A percentile compares a stretch with the other conserved stretches of the same genome.
Evolutionary conservation across 2,797 vertebrate species (phyloP).

Genomic region (Ptychobarbus kaznakovi): DNA sequence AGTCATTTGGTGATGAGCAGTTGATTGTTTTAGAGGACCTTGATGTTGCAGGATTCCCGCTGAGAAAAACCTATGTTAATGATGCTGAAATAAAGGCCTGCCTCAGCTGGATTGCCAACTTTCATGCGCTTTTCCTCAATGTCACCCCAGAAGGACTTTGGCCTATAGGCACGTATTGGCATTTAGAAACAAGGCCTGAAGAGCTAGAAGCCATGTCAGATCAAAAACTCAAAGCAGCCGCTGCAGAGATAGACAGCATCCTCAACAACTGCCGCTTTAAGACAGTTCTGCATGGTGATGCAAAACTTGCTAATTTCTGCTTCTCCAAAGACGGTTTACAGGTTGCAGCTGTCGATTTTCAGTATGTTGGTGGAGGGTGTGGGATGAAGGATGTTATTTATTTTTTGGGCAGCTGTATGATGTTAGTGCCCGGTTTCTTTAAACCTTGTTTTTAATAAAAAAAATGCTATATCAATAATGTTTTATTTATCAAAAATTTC

Average conservation of each 20-base stretch:
- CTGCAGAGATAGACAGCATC: conserved; percentile 71
- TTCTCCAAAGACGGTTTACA: conserved; percentile 70
- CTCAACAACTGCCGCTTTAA: conserved; percentile 75
- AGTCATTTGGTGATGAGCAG: conserved; percentile 77
- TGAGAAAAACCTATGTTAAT: conserved; percentile 73
- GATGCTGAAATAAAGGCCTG: conserved; percentile 76
- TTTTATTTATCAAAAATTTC: too few relatives aligned
- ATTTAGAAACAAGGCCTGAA: conserved; percentile 80
- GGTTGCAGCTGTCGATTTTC: conserved; percentile 81
- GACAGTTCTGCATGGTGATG: conserved; percentile 80
- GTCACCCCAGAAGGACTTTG: conserved; percentile 74
- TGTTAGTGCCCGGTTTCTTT: too few relatives aligned
- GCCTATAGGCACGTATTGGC: conserved; percentile 83
- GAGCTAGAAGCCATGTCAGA: conserved; percentile 79
- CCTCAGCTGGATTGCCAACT: conserved; percentile 79
- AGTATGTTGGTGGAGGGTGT: conserved; percentile 81
- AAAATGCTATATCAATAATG: too few relatives aligned
- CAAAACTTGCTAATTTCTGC: conserved; percentile 83
- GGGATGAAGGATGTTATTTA: conserved; percentile 82
- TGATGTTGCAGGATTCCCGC: conserved; percentile 74
- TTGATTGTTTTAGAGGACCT: conserved; percentile 81
- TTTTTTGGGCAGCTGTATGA: conserved; percentile 78
- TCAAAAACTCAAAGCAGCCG: conserved; percentile 72
- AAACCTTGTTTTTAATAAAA: too few relatives aligned
- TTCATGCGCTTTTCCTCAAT: conserved; percentile 78